Evolutionary conservation across 2,797 vertebrate genomes (phyloP).

Genomic region (Chaetodon trifasciatus): DNA sequence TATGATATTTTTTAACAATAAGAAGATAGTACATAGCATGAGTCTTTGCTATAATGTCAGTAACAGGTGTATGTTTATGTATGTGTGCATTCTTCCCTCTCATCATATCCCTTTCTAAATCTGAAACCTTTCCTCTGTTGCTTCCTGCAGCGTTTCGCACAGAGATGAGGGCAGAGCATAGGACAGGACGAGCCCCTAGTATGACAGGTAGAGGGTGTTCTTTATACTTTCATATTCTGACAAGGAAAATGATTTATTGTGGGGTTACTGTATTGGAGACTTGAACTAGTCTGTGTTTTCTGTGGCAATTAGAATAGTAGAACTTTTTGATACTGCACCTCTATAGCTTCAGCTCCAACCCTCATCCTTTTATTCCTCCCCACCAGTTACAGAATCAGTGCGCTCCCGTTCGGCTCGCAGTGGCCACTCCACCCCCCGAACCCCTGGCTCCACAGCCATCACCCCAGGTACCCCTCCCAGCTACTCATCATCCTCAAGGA

Average conservation of each 20-base stretch:
- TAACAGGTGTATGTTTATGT: background rate
- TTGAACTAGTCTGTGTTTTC: background rate
- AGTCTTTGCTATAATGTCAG: background rate
- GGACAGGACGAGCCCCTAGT: constrained; percentile 85
- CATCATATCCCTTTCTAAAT: background rate
- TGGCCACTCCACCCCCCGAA: constrained; percentile 95
- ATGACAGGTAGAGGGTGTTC: constrained; percentile 83
- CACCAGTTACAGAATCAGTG: constrained; percentile 89
- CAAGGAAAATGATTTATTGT: background rate
- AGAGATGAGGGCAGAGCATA: constrained; percentile 86
- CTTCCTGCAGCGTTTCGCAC: constrained; percentile 80
- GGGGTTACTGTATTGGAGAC: background rate
- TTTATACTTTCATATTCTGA: background rate
- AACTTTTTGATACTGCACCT: background rate
- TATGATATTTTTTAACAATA: background rate
- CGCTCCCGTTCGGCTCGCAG: constrained; percentile 96
- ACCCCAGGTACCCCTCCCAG: constrained; percentile 97
- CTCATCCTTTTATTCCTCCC: background rate
- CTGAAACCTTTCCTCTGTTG: constrained; percentile 12
- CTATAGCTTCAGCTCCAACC: background rate
- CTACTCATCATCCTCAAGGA: constrained; percentile 94
- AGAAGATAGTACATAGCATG: background rate
- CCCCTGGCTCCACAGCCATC: constrained; percentile 94
- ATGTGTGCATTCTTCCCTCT: background rate
- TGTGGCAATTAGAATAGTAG: background rate